Evolutionary conservation across 2,797 vertebrate species (phyloP).

Genomic region (Poecilia velifera): DNA sequence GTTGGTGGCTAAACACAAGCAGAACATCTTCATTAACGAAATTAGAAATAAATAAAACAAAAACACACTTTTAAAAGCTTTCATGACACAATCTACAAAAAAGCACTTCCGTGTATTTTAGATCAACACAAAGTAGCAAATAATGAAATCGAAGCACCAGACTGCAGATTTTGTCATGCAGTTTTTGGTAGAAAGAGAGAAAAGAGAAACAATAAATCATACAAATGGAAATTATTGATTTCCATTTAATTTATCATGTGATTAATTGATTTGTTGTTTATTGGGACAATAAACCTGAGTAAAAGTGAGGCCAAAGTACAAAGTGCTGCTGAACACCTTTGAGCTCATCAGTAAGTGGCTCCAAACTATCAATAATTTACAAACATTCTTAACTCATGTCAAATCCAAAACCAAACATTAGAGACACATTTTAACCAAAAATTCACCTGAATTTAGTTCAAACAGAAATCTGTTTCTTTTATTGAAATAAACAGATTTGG

Average conservation of each 20-base stretch:
- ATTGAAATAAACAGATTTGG: too few relatives aligned
- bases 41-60: neutral
- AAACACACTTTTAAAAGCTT: neutral
- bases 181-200: too few relatives aligned
- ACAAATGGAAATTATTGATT: too few relatives aligned
- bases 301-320: neutral
- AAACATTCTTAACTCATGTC: neutral
- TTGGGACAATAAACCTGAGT: neutral
- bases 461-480: too few relatives aligned
- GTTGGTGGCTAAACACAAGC: constrained; percentile 73
- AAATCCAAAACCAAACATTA: neutral
- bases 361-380: neutral
- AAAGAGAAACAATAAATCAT: too few relatives aligned
- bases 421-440: too few relatives aligned
- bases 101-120: neutral
- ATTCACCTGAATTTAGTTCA: too few relatives aligned
- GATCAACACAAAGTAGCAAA: neutral
- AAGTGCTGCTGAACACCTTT: neutral
- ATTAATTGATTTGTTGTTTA: too few relatives aligned
- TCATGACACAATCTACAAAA: neutral
- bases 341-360: neutral
- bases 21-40: neutral
- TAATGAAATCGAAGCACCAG: neutral
- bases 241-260: too few relatives aligned
- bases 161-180: too few relatives aligned